Base-by-base conservation (phyloP, 1,140 invertebrate genomes). In the Zeugodacus cucurbitae region DNA sequence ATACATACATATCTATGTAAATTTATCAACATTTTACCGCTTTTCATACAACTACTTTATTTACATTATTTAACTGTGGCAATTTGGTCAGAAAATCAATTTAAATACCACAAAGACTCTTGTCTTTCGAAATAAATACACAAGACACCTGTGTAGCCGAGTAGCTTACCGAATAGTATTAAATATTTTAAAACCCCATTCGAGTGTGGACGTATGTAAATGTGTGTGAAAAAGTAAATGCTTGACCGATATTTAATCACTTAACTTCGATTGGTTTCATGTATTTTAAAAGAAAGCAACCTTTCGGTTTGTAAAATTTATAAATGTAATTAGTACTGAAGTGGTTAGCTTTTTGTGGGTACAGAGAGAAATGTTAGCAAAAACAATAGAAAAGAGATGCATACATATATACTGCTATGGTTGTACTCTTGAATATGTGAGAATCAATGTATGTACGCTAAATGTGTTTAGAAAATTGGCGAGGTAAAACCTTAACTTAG, bases 21-120 rank as follows among this genome's bases (percentile, higher is more conserved):
- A 37, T 74, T 11, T 26, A 22, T 6, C 37, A 41, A 70, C 32
- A 22, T 20, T 37, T 70, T 4, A n/a, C 32, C 4, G 20, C 32
- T 48, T 48, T 82, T 48, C 37, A 82, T 48, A 48, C 20, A 41
- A 37, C 8, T 37, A 7, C 32, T 29, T 10, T 48, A 82, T 82
- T 82, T 82, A 48, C 8, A n/a, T 82, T 48, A 82, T 48, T 48
- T 82, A 82, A 82, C 41, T 82, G 29, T 29, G 74, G 22, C 41
- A 48, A 48, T 82, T 82, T 82, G 41, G 74, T 37, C 74, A 82
- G 20, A 54, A 54, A 82, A 82, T 82, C 74, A 82, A 82, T 82
- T 82, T 82, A 17, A 82, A 82, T 82, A 82, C 74, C 44, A 26
- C 74, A 82, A 82, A 82, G 74, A 14, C n/a, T 82, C 26, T 82